Conservation (phyloP, 2,888 invertebrate species). For the Cheiracanthium punctorium region DNA sequence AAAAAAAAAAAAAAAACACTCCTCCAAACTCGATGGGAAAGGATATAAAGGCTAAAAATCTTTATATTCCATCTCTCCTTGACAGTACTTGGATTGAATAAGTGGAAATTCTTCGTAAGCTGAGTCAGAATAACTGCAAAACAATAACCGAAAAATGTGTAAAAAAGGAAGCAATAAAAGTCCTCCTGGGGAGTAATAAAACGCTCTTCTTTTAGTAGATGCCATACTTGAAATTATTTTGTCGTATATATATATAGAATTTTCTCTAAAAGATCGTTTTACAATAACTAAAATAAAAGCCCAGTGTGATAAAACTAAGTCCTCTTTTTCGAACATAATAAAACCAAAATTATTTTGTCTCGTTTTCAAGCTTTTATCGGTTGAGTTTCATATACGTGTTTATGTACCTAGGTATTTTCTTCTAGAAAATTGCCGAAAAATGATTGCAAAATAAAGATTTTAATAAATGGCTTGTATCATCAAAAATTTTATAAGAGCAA, state of each 20-base stretch:
- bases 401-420: too few relatives aligned
- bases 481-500: too few relatives aligned
- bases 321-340: background rate
- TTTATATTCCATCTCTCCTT: too few relatives aligned
- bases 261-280: background rate
- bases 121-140: background rate
- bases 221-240: background rate
- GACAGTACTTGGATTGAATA: too few relatives aligned
- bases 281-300: background rate
- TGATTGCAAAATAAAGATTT: too few relatives aligned
- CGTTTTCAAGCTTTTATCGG: background rate
- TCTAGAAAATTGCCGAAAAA: too few relatives aligned
- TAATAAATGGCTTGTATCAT: too few relatives aligned
- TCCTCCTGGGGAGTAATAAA: background rate
- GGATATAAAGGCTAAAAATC: too few relatives aligned
- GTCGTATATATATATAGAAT: background rate
- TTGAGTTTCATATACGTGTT: background rate
- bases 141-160: background rate
- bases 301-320: background rate
- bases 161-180: background rate
- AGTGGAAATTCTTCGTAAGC: background rate
- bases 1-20: too few relatives aligned
- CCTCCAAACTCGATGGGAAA: too few relatives aligned
- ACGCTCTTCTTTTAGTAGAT: background rate
- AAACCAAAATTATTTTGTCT: background rate